phyloP scores from a whole-genome alignment of 2,113 vertebrate species.

The Artemisiospiza belli region DNA sequence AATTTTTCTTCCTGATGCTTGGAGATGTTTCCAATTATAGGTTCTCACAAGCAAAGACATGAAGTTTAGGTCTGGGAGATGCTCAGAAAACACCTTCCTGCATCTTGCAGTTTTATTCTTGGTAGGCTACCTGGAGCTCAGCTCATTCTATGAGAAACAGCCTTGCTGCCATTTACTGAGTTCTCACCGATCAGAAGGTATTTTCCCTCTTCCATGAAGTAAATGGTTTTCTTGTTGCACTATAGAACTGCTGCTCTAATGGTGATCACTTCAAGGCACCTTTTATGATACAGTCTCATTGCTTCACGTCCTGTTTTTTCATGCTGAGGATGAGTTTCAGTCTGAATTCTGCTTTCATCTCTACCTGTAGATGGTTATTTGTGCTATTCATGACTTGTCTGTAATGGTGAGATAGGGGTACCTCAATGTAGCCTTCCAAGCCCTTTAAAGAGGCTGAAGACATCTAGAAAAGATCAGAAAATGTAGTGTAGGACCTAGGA shows the following conservation, averaged over 20 bases:
- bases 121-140: neutral
- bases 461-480: neutral
- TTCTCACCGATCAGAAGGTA: neutral
- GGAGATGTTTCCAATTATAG: constrained; percentile 40
- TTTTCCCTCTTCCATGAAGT: neutral
- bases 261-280: neutral
- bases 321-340: neutral
- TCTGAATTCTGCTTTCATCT: neutral
- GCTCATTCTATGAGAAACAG: neutral
- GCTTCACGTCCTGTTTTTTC: neutral
- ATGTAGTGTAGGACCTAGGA: neutral
- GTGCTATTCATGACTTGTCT: neutral
- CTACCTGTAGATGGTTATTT: neutral
- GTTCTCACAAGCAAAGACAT: constrained; percentile 20
- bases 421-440: neutral
- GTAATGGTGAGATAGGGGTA: neutral
- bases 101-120: neutral
- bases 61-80: constrained; percentile 25
- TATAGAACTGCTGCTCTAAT: neutral
- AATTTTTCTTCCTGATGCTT: neutral
- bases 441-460: neutral
- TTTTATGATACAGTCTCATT: neutral
- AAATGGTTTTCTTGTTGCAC: neutral
- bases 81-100: constrained; percentile 31
- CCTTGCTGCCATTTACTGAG: neutral